phyloP scores from a whole-genome alignment of 2,113 vertebrate species.

The Lasiurus cinereus region DNA sequence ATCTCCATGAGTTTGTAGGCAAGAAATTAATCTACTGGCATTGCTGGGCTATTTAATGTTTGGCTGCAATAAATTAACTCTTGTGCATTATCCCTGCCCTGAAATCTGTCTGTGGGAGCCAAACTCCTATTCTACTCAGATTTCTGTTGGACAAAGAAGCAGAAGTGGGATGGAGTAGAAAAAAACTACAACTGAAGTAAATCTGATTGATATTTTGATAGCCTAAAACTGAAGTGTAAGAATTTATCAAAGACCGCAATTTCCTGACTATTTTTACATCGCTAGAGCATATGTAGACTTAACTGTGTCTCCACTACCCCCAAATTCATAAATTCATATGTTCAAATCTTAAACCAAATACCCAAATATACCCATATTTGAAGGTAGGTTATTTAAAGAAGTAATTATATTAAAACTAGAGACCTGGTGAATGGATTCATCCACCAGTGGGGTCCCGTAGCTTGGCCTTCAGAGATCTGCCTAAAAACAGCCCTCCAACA shows the following conservation, averaged over 20 bases:
- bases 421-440: too few species aligned
- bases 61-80: slow-evolving; percentile 64
- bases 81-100: neutral
- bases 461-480: too few species aligned
- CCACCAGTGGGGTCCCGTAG: rapidly evolving
- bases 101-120: neutral
- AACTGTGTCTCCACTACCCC: neutral
- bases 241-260: neutral
- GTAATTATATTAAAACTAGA: neutral
- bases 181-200: neutral
- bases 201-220: slow-evolving; percentile 18
- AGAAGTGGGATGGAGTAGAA: neutral
- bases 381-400: neutral
- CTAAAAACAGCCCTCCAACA: too few species aligned
- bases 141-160: slow-evolving; percentile 44
- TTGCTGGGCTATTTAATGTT: slow-evolving; percentile 26
- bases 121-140: neutral
- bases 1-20: slow-evolving; percentile 37
- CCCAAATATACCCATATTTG: neutral
- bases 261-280: neutral
- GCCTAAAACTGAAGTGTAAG: neutral
- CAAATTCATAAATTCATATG: neutral
- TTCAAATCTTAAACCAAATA: neutral
- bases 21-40: slow-evolving; percentile 70
- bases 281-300: neutral